Percentiles rank a stretch among this genome's conserved stretches.
These are phyloP conservation scores for Sarotherodon lohbergeri DNA, from an alignment of 2,113 vertebrate species.

Conservation along the genomic window DNA sequence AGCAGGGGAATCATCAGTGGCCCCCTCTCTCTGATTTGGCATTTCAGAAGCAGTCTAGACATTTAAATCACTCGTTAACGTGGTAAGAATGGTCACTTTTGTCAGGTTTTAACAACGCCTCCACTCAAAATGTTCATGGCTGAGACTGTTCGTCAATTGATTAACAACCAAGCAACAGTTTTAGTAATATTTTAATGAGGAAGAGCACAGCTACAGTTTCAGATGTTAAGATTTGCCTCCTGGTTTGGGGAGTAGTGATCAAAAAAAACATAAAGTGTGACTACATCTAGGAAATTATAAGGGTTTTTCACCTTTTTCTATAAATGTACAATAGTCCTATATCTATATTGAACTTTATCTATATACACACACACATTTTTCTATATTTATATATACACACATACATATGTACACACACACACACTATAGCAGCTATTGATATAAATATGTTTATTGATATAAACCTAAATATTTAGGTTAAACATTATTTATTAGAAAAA, in stretches of 20 bases:
- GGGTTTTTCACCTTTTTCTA: background rate
- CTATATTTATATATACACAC: background rate
- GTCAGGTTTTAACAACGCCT: background rate
- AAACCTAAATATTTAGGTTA: background rate
- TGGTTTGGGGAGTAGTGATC: background rate
- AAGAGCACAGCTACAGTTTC: background rate
- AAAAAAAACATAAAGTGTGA: background rate
- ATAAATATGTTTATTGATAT: background rate
- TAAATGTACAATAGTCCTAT: background rate
- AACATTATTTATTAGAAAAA: background rate
- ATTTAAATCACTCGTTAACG: background rate
- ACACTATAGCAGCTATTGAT: background rate
- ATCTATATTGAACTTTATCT: background rate
- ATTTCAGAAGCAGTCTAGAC: slow-evolving; percentile 26
- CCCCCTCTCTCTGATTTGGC: slow-evolving; percentile 34
- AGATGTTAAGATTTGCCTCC: background rate
- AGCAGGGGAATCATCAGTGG: background rate
- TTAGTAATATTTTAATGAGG: background rate
- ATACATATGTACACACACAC: background rate
- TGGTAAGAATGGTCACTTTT: background rate
- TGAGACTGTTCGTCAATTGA: background rate
- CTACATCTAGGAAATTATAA: background rate
- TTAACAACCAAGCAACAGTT: background rate
- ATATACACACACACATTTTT: background rate
- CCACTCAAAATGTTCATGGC: background rate